phyloP scores from a whole-genome alignment of 37 sponge, comb jelly and placozoan species.

The Theonella swinhoei region DNA sequence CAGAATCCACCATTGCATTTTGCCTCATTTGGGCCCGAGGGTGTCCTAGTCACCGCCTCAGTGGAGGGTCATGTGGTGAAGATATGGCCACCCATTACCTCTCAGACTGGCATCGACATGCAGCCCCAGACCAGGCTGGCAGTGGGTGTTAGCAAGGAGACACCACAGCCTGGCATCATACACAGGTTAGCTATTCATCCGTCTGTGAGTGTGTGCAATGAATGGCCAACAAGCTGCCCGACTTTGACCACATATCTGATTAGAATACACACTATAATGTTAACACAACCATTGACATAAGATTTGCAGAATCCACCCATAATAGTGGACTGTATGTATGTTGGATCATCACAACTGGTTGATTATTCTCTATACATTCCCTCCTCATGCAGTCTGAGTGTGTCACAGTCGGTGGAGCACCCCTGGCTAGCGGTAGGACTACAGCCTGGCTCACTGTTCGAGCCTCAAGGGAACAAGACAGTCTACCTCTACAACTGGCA shows the following conservation, averaged over 20 bases:
- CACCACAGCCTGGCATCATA: constrained; percentile 20
- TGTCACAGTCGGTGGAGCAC: constrained; percentile 37
- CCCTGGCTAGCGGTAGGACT: constrained; percentile 68
- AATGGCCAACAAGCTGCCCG: too few species aligned
- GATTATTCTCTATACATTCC: not conserved
- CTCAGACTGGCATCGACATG: not conserved
- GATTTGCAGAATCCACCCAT: too few species aligned
- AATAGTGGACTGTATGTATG: not conserved
- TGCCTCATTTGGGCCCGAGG: constrained; percentile 56
- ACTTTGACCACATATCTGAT: too few species aligned
- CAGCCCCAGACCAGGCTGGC: constrained; percentile 19
- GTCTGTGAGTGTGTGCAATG: too few species aligned
- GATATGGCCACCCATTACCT: constrained; percentile 45
- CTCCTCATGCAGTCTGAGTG: constrained; percentile 45
- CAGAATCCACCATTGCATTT: constrained; percentile 71
- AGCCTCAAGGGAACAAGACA: constrained; percentile 53
- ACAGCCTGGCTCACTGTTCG: constrained; percentile 73
- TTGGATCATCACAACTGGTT: not conserved
- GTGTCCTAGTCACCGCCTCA: constrained; percentile 57
- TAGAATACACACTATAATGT: too few species aligned
- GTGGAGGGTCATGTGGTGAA: constrained; percentile 61
- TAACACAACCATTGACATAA: too few species aligned
- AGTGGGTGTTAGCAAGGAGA: not conserved
- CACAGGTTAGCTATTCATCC: constrained; percentile 26
- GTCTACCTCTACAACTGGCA: constrained; percentile 60